Evolutionary conservation across 2,113 vertebrate genomes (phyloP).

Genomic region (Siphamia tubifer): DNA sequence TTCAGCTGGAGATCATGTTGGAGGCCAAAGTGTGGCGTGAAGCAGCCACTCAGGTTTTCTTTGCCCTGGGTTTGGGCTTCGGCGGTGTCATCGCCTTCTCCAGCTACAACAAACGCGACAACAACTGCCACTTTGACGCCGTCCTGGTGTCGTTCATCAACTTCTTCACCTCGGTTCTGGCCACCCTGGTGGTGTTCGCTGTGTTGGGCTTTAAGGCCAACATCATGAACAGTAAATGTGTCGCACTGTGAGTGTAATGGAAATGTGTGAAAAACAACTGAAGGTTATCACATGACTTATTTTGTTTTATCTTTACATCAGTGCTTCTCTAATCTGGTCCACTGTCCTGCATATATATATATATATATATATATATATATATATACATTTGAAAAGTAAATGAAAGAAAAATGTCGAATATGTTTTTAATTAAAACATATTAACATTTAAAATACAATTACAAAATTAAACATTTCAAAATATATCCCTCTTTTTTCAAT

Average conservation of each 20-base stretch:
- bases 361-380: too few relatives aligned
- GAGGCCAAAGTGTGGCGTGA: constrained; percentile 96
- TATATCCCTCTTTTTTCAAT: too few relatives aligned
- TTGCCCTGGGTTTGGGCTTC: constrained; percentile 95
- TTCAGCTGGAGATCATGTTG: constrained; percentile 96
- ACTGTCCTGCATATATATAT: too few relatives aligned
- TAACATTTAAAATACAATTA: too few relatives aligned
- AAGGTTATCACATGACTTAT: too few relatives aligned
- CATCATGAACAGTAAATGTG: constrained; percentile 90
- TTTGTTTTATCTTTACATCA: too few relatives aligned
- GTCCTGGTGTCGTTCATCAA: constrained; percentile 97
- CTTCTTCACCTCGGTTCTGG: constrained; percentile 97
- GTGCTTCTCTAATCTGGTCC: too few relatives aligned
- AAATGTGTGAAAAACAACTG: too few relatives aligned
- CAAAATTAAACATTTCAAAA: too few relatives aligned
- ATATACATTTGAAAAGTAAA: too few relatives aligned
- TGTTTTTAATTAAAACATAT: too few relatives aligned
- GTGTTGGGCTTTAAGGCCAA: constrained; percentile 99
- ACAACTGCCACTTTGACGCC: constrained; percentile 99
- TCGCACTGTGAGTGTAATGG: constrained; percentile 82
- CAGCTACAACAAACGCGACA: constrained; percentile 99
- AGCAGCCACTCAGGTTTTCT: constrained; percentile 98
- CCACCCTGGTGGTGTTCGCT: constrained; percentile 97
- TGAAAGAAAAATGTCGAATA: too few relatives aligned
- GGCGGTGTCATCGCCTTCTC: constrained; percentile 98